phyloP scores from a whole-genome alignment of 2,797 vertebrate genomes.

The Vultur gryphus region DNA sequence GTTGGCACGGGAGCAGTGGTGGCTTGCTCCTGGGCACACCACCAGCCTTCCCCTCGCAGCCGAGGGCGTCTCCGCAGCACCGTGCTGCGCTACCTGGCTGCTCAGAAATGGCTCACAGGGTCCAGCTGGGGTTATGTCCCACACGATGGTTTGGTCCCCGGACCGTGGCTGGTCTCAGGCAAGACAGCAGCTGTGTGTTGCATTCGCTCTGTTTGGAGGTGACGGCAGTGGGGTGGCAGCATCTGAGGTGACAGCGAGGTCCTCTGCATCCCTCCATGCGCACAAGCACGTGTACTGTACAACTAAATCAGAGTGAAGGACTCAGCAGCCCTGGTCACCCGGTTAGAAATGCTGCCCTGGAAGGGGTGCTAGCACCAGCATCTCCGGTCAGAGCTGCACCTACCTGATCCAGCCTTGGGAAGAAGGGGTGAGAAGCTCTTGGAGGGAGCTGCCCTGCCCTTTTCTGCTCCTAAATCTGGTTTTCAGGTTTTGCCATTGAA shows the following conservation, averaged over 20 bases:
- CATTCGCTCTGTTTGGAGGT: background rate
- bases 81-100: accelerated
- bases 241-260: background rate
- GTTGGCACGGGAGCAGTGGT: background rate
- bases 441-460: background rate
- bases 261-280: background rate
- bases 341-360: background rate
- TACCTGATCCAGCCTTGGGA: background rate
- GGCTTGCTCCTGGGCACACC: background rate
- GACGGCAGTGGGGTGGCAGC: background rate
- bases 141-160: background rate
- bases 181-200: background rate
- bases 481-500: background rate
- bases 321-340: background rate
- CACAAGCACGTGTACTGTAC: accelerated
- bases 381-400: background rate
- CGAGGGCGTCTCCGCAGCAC: background rate
- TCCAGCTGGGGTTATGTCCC: background rate
- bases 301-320: background rate
- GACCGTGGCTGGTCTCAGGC: background rate
- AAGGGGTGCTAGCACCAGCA: background rate
- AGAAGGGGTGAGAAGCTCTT: background rate
- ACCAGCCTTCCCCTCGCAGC: background rate
- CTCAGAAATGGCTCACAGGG: background rate
- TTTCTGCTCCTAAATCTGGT: background rate